Base-by-base conservation (phyloP, 2,888 invertebrate genomes). In the Meloe dianella region DNA sequence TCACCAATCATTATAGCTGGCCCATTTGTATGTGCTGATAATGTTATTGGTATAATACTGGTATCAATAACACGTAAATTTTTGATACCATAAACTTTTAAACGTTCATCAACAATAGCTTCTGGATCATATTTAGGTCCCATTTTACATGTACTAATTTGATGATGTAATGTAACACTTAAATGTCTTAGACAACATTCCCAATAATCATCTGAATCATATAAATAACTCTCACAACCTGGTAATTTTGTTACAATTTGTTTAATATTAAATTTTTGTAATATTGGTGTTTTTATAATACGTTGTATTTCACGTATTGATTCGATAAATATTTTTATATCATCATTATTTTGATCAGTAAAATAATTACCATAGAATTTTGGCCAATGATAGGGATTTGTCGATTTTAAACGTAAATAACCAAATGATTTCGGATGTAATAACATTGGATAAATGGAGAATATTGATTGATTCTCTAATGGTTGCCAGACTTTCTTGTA, bases 321-420 rank as follows among this genome's bases (percentile, higher is more conserved):
- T 12, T 78, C 79, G 12, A 82, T 77, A 64, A 82, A 78, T 1
- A 81, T 79, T 68, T 74, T 78, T 3, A 82, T 69, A 66, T 83
- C 83, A 7, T 86, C 67, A 88, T 85, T 71, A 85, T 89, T 72
- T 85, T 86, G 85, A 76, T 90, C 87, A 0, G 89, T 86, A 78
- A 95, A 88, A 81, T 96, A 97, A 79, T 92, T 92, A 0, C 94
- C 92, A 72, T 93, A 88, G 61, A 95, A 86, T 17, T 87, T 83
- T 0, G 95, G 94, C 75, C 90, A 88, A 0, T 89, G 86, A 73
- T 87, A 87, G 0, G 94, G 93, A 80, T 94, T 89, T 66, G 85
- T 89, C 10, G 89, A 91, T 75, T 86, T 87, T 20, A 95, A 84
- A 80, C 85, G 86, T 0, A 93, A 82, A 68, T 88, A 85, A 0